Conservation (phyloP, 2,113 vertebrate genomes). For the Pteropus alecto region DNA sequence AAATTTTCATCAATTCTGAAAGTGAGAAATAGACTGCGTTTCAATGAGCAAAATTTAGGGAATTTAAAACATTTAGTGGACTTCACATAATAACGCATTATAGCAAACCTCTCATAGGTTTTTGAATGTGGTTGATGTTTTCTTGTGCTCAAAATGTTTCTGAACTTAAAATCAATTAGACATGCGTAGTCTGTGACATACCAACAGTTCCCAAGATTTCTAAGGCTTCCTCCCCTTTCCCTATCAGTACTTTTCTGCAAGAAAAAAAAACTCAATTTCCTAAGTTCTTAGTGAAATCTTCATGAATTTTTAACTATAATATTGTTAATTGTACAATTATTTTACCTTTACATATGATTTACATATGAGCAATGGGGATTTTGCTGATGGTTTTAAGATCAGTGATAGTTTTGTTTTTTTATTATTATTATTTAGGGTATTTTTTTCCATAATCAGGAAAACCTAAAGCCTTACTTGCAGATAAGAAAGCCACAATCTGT, state of each 20-base stretch:
- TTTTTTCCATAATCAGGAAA: slow-evolving; percentile 1
- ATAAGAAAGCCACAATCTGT: slow-evolving; percentile 40
- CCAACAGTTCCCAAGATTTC: not conserved
- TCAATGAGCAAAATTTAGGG: not conserved
- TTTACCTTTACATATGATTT: not conserved
- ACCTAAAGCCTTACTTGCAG: slow-evolving; percentile 11
- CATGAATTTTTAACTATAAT: slow-evolving; percentile 37
- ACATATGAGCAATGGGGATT: too few relatives aligned
- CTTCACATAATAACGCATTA: not conserved
- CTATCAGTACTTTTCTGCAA: slow-evolving; percentile 21
- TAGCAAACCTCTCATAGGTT: not conserved
- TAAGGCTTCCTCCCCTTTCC: not conserved
- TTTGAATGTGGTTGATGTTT: not conserved
- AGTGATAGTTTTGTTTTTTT: too few relatives aligned
- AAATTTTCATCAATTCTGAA: not conserved
- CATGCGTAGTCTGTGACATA: slow-evolving; percentile 4
- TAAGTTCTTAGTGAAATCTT: slow-evolving; percentile 50
- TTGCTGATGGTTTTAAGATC: too few relatives aligned
- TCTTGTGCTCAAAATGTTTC: slow-evolving; percentile 19
- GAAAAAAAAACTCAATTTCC: not conserved
- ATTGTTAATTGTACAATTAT: slow-evolving; percentile 46
- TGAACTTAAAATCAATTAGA: slow-evolving; percentile 55
- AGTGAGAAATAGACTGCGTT: not conserved
- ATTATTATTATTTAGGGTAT: too few relatives aligned
- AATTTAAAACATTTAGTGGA: not conserved